Evolutionary conservation across 2,888 invertebrate species (phyloP).

Genomic region (Cremastobaeus sp.): DNA sequence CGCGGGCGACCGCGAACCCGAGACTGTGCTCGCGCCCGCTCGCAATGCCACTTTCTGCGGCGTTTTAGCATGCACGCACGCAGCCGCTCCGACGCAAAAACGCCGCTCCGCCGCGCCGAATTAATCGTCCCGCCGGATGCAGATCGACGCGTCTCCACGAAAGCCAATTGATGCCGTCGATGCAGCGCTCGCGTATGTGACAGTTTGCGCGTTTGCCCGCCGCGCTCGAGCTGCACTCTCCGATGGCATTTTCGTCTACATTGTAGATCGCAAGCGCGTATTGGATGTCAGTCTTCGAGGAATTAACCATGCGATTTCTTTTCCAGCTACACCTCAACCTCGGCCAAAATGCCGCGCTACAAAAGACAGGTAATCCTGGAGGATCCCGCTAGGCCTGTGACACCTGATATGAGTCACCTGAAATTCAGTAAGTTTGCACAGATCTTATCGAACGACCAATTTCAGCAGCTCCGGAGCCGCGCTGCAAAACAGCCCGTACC

Average conservation of each 20-base stretch:
- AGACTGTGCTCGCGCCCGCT: constrained; percentile 18
- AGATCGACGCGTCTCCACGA: constrained; percentile 3
- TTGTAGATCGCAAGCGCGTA: too few relatives aligned
- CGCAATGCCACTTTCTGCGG: constrained; percentile 39
- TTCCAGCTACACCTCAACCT: constrained; percentile 45
- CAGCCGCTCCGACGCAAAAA: constrained; percentile 20
- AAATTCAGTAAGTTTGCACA: constrained; percentile 72
- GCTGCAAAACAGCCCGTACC: too few relatives aligned
- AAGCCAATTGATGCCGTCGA: constrained; percentile 19
- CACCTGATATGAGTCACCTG: constrained; percentile 76
- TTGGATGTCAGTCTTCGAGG: constrained; percentile 23
- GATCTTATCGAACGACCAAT: constrained; percentile 33
- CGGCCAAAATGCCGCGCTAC: constrained; percentile 75
- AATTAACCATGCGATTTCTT: constrained; percentile 35
- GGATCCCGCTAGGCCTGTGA: constrained; percentile 76
- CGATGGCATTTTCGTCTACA: too few relatives aligned
- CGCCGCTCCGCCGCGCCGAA: constrained; percentile 25
- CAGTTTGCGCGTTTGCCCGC: not conserved
- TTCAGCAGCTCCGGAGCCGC: too few relatives aligned
- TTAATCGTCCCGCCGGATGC: constrained; percentile 22
- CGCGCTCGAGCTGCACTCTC: too few relatives aligned
- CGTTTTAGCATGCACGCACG: constrained; percentile 20
- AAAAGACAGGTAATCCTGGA: constrained; percentile 77
- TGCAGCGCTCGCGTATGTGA: not conserved
- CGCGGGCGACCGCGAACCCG: constrained; percentile 3